Evolutionary conservation across 2,888 invertebrate species (phyloP).

Genomic region (Eupithecia inturbata): DNA sequence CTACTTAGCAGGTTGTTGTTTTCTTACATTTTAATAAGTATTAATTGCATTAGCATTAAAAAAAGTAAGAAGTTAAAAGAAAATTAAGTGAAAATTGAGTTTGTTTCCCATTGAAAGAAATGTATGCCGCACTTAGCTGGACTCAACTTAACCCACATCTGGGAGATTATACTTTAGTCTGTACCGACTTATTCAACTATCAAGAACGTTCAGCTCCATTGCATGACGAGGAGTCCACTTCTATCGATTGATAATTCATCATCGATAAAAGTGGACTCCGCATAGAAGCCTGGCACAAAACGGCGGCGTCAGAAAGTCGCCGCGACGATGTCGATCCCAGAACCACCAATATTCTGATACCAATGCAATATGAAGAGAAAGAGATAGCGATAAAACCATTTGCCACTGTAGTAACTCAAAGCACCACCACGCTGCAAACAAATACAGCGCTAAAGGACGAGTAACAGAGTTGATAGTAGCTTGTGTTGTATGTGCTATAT

Average conservation of each 20-base stretch:
- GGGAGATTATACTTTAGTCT: not conserved
- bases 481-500: conserved; percentile 15
- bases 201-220: not conserved
- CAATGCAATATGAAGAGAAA: conserved; percentile 45
- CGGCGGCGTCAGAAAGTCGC: conserved; percentile 15
- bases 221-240: too few species aligned
- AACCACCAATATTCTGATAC: conserved; percentile 29
- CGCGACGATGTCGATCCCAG: conserved; percentile 18
- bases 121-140: too few species aligned
- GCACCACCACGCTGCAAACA: conserved; percentile 26
- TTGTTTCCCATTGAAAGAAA: too few species aligned
- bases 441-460: conserved; percentile 26
- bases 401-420: conserved; percentile 38
- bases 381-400: conserved; percentile 56
- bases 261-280: not conserved
- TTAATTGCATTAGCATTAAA: too few species aligned
- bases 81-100: too few species aligned
- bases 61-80: too few species aligned
- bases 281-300: conserved; percentile 4
- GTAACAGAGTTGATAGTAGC: conserved; percentile 33
- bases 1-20: too few species aligned
- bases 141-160: too few species aligned
- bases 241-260: too few species aligned
- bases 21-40: too few species aligned
- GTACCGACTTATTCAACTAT: not conserved